Evolutionary conservation across 2,888 invertebrate species (phyloP).

Genomic region (Ectropis crepuscularia): DNA sequence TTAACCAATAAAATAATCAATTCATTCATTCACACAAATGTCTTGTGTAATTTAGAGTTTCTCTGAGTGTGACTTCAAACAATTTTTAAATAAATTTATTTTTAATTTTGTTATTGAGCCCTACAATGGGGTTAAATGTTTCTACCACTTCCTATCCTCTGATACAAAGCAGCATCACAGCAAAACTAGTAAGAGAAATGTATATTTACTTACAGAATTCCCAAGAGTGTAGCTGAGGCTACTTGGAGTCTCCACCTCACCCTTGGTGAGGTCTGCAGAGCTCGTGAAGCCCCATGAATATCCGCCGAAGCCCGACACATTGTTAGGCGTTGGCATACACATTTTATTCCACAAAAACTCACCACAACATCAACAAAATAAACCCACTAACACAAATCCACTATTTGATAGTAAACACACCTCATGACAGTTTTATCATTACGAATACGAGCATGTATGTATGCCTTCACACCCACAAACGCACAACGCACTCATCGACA

Average conservation of each 20-base stretch:
- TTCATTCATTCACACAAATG: too few relatives aligned
- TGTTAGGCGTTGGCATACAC: constrained; percentile 84
- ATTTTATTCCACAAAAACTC: constrained; percentile 64
- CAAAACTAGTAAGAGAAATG: background rate
- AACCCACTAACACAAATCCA: constrained; percentile 76
- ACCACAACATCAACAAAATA: constrained; percentile 67
- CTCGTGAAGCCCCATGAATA: constrained; percentile 83
- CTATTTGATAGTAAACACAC: constrained; percentile 80
- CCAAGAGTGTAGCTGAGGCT: constrained; percentile 81
- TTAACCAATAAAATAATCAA: too few relatives aligned
- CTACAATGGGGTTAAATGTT: too few relatives aligned
- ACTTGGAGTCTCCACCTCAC: constrained; percentile 80
- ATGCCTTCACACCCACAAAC: constrained; percentile 82
- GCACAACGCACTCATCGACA: constrained; percentile 76
- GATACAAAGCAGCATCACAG: too few relatives aligned
- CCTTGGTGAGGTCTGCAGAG: constrained; percentile 78
- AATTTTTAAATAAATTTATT: too few relatives aligned
- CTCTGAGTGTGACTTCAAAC: too few relatives aligned
- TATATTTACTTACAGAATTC: constrained; percentile 70
- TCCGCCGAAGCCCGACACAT: constrained; percentile 82
- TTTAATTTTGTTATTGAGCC: too few relatives aligned
- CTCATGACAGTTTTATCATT: constrained; percentile 82
- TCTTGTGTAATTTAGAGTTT: too few relatives aligned
- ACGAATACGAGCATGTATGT: constrained; percentile 76
- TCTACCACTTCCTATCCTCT: too few relatives aligned